Percentiles rank a stretch among this genome's conserved stretches.
phyloP scores from a whole-genome alignment of 2,888 invertebrate genomes.

The Sylvicola fuscatus region DNA sequence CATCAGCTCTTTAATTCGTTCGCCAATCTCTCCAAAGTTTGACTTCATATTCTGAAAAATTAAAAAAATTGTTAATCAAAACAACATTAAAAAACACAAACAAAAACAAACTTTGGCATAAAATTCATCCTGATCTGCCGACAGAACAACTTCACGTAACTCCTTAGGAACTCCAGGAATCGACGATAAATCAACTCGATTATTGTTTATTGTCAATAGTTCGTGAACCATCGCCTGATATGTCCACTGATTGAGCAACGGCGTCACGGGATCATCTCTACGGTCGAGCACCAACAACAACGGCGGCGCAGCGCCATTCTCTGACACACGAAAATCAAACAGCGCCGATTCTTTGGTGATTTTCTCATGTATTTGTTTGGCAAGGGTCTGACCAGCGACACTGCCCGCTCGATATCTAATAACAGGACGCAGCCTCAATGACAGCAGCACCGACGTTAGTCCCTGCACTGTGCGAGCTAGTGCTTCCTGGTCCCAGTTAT shows the following conservation, averaged over 20 bases:
- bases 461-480: conserved; percentile 69
- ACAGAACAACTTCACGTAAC: conserved; percentile 78
- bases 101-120: conserved; percentile 52
- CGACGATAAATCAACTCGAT: conserved; percentile 74
- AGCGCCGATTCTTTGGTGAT: conserved; percentile 71
- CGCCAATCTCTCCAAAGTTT: conserved; percentile 97
- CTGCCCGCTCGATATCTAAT: conserved; percentile 81
- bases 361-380: conserved; percentile 67
- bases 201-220: conserved; percentile 76
- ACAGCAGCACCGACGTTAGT: conserved; percentile 63
- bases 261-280: conserved; percentile 88
- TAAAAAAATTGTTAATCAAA: conserved; percentile 1
- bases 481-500: conserved; percentile 56
- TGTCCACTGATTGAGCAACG: conserved; percentile 93
- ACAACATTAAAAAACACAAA: conserved; percentile 1
- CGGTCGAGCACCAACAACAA: conserved; percentile 80
- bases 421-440: conserved; percentile 75
- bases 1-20: conserved; percentile 90
- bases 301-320: conserved; percentile 43
- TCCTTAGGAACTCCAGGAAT: conserved; percentile 74
- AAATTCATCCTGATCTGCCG: conserved; percentile 93
- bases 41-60: conserved; percentile 61
- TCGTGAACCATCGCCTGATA: conserved; percentile 99
- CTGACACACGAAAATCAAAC: conserved; percentile 59
- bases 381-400: conserved; percentile 61